Evolutionary conservation across 2,797 vertebrate species (phyloP).

Genomic region (Cottoperca gobio): DNA sequence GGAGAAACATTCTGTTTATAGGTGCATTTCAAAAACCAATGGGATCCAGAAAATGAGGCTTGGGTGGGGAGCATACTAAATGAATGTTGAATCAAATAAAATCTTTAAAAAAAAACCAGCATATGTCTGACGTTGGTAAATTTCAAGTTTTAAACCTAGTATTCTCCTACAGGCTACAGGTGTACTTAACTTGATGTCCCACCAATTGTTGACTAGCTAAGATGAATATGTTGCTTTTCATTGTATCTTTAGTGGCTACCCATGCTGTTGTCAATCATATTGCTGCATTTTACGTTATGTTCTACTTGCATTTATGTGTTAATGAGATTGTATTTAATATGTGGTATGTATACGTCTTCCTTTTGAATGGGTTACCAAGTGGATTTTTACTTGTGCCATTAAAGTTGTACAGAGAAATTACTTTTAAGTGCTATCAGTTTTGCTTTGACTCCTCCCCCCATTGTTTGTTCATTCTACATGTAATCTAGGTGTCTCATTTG

Average conservation of each 20-base stretch:
- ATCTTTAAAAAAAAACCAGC: background rate
- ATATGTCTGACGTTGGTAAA: constrained; percentile 1
- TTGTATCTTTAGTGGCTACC: constrained; percentile 27
- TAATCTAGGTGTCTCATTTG: background rate
- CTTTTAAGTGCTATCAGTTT: constrained; percentile 22
- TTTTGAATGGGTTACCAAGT: constrained; percentile 36
- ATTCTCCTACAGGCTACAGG: constrained; percentile 4
- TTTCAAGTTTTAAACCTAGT: constrained; percentile 12
- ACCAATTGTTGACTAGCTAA: background rate
- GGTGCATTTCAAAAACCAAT: constrained; percentile 9
- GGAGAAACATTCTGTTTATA: background rate
- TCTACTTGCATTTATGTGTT: constrained; percentile 29
- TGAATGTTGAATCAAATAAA: background rate
- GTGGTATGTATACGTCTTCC: constrained; percentile 26
- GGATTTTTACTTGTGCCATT: constrained; percentile 54
- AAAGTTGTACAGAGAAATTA: constrained; percentile 48
- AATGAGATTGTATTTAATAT: constrained; percentile 29
- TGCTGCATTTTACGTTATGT: constrained; percentile 32
- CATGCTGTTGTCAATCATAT: constrained; percentile 29
- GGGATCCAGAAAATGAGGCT: background rate
- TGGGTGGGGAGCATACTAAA: constrained; percentile 1
- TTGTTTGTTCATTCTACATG: background rate
- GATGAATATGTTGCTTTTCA: constrained; percentile 18
- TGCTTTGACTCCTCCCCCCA: background rate
- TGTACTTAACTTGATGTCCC: constrained; percentile 9